phyloP scores from a whole-genome alignment of 2,888 invertebrate genomes.

The Phalera bucephala region DNA sequence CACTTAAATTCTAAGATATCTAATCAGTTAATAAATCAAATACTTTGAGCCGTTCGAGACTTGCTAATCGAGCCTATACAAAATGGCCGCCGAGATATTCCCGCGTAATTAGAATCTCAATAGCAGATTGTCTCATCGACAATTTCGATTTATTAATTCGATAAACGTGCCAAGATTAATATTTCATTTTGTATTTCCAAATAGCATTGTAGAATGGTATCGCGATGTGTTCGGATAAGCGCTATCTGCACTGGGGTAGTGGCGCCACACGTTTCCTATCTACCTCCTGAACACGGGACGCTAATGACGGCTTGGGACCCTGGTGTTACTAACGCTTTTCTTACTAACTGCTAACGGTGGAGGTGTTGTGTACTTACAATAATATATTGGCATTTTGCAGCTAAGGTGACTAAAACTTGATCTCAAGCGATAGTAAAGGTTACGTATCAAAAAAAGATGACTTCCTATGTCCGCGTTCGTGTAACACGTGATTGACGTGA shows the following conservation, averaged over 20 bases:
- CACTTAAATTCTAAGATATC: conserved; percentile 45
- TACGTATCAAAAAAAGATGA: too few species aligned
- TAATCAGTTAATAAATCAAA: conserved; percentile 65
- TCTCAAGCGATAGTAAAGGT: not conserved
- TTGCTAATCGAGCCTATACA: conserved; percentile 51
- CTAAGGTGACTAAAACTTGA: conserved; percentile 16
- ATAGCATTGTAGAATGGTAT: conserved; percentile 50
- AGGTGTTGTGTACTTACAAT: conserved; percentile 22
- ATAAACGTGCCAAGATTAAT: conserved; percentile 59
- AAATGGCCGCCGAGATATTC: conserved; percentile 54
- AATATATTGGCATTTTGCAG: conserved; percentile 26
- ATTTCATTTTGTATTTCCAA: conserved; percentile 62
- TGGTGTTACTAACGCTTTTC: conserved; percentile 53
- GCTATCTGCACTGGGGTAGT: conserved; percentile 68
- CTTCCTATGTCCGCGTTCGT: not conserved
- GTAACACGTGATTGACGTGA: too few species aligned
- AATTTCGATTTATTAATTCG: conserved; percentile 70
- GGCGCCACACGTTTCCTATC: conserved; percentile 57
- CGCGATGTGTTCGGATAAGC: conserved; percentile 77
- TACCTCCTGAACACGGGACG: conserved; percentile 34
- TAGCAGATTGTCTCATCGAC: conserved; percentile 63
- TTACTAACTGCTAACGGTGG: conserved; percentile 37
- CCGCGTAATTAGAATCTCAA: conserved; percentile 69
- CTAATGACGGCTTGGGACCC: conserved; percentile 42
- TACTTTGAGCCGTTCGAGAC: conserved; percentile 41